These are phyloP conservation scores for Ceratosolen fusciceps DNA, from an alignment of 1,140 invertebrate species.

Conservation along the genomic window DNA sequence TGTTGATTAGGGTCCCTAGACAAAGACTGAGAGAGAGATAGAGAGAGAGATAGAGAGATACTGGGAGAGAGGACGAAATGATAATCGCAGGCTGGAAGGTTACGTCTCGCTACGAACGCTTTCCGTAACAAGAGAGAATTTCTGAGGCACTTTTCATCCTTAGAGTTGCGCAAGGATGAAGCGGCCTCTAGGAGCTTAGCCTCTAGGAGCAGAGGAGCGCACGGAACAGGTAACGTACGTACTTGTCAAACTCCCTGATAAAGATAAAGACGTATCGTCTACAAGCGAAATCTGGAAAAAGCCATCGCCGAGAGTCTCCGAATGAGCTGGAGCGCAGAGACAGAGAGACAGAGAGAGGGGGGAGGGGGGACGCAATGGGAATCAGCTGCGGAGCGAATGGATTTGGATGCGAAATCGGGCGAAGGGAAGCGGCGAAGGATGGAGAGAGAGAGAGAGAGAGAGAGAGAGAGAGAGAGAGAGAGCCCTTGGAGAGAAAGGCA, in stretches of 20 bases:
- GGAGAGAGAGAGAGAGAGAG: no score
- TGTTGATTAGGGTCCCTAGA: no score
- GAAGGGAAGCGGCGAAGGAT: no score
- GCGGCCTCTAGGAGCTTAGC: background rate
- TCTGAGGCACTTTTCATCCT: background rate
- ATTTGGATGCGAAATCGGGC: constrained; percentile 60
- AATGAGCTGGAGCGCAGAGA: constrained; percentile 8
- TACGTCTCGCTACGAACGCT: constrained; percentile 20
- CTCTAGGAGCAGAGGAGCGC: background rate
- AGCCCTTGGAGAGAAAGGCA: constrained; percentile 58
- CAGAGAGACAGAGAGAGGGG: background rate
- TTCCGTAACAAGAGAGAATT: constrained; percentile 28
- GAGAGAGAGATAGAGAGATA: no score
- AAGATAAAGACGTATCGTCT: constrained; percentile 53
- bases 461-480: no score
- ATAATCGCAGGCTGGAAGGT: background rate
- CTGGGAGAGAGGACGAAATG: no score
- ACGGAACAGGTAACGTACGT: constrained; percentile 45
- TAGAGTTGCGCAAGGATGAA: background rate
- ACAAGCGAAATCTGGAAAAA: constrained; percentile 14
- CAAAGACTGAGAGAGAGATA: no score
- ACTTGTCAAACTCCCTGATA: constrained; percentile 55
- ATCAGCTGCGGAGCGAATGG: constrained; percentile 58
- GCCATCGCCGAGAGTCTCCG: no score
- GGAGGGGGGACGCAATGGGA: constrained; percentile 46